These are phyloP conservation scores for Hexactinellida sp. DNA, from an alignment of 37 sponge, comb jelly and placozoan species.

Conservation along the genomic window DNA sequence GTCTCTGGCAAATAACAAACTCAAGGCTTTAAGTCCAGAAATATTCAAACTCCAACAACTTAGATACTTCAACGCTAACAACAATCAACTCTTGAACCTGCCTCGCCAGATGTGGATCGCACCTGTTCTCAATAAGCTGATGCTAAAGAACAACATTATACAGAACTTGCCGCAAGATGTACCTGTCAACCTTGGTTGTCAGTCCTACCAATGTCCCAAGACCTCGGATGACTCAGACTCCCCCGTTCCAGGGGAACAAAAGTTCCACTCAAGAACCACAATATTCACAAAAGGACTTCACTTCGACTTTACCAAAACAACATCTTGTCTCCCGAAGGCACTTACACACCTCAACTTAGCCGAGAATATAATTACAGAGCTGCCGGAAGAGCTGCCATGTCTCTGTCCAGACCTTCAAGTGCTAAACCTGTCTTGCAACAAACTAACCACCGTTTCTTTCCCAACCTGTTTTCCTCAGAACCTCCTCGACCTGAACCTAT, in stretches of 20 bases:
- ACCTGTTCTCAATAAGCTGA: constrained; percentile 37
- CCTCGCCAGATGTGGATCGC: constrained; percentile 56
- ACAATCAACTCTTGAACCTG: constrained; percentile 29
- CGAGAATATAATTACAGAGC: constrained; percentile 31
- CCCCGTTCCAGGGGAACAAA: neutral
- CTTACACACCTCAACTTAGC: constrained; percentile 42
- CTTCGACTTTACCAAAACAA: constrained; percentile 18
- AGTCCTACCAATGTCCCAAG: neutral
- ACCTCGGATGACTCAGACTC: neutral
- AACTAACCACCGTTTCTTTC: constrained; percentile 28
- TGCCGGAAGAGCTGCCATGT: constrained; percentile 59
- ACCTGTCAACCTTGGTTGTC: constrained; percentile 13
- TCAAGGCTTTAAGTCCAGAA: constrained; percentile 24
- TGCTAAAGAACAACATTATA: constrained; percentile 34
- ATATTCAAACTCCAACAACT: constrained; percentile 50
- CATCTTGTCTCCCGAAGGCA: constrained; percentile 19
- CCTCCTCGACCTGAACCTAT: constrained; percentile 40
- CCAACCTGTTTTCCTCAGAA: constrained; percentile 37
- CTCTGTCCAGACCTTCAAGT: constrained; percentile 55
- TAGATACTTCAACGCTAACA: constrained; percentile 18
- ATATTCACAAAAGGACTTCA: neutral
- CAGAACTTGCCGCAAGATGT: constrained; percentile 38
- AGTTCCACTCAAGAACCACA: neutral
- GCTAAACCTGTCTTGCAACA: constrained; percentile 47
- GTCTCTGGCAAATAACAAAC: constrained; percentile 29